These are phyloP conservation scores for Plestiodon gilberti DNA, from an alignment of 2,113 vertebrate species.

Conservation along the genomic window DNA sequence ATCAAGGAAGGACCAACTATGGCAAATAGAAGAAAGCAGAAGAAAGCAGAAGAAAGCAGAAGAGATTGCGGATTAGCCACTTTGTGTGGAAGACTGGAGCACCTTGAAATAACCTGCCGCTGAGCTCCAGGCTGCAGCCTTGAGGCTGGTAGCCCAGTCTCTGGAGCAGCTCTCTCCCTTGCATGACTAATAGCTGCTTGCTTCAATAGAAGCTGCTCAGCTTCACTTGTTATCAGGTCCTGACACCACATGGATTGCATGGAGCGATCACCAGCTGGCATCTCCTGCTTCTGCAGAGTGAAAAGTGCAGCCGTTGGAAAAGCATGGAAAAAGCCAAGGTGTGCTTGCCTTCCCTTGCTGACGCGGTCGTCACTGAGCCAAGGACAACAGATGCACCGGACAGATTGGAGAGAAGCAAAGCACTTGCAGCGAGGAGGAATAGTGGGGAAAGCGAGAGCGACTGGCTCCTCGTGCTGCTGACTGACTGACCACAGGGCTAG, in stretches of 20 bases:
- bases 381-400: not conserved
- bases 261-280: not conserved
- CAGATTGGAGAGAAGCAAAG: not conserved
- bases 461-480: not conserved
- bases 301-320: not conserved
- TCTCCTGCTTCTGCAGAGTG: not conserved
- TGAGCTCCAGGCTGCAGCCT: not conserved
- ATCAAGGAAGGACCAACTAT: too few relatives aligned
- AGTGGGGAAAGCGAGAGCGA: not conserved
- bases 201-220: not conserved
- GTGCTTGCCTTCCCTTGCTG: not conserved
- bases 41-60: too few relatives aligned
- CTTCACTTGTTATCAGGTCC: not conserved
- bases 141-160: not conserved
- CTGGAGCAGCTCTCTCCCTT: not conserved
- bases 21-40: too few relatives aligned
- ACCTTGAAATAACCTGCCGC: not conserved
- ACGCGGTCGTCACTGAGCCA: not conserved
- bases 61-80: too few relatives aligned
- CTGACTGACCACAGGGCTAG: not conserved
- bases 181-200: not conserved
- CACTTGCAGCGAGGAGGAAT: not conserved
- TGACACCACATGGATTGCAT: not conserved
- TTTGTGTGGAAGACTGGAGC: not conserved
- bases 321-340: not conserved